Conservation (phyloP, 1,140 invertebrate genomes). For the Zaprionus inermis region DNA sequence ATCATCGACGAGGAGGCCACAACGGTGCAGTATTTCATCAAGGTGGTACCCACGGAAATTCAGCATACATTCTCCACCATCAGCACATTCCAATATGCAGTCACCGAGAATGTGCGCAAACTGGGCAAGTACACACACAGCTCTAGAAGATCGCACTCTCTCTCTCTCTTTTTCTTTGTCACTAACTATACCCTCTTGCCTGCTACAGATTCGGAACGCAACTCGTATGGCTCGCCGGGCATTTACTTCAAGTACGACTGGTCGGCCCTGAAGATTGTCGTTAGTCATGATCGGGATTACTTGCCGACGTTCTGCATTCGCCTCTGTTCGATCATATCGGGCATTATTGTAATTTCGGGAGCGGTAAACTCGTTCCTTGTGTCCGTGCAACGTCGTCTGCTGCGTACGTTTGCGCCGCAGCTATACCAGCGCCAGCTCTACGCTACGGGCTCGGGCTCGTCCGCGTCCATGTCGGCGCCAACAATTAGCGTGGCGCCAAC, state of each 20-base stretch:
- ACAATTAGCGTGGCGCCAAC: background rate
- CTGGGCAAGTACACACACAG: slow-evolving; percentile 85
- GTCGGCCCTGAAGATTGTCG: slow-evolving; percentile 93
- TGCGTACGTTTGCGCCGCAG: slow-evolving; percentile 56
- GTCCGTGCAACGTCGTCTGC: slow-evolving; percentile 45
- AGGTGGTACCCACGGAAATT: slow-evolving; percentile 97
- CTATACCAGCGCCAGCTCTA: slow-evolving; percentile 46
- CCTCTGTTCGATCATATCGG: slow-evolving; percentile 95
- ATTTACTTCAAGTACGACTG: slow-evolving; percentile 98
- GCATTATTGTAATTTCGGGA: slow-evolving; percentile 94
- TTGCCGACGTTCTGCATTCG: slow-evolving; percentile 92
- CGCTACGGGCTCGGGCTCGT: background rate
- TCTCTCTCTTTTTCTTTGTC: background rate
- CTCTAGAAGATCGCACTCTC: background rate
- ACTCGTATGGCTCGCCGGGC: slow-evolving; percentile 95
- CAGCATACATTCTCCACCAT: slow-evolving; percentile 88
- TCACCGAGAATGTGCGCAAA: slow-evolving; percentile 93
- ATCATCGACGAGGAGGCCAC: slow-evolving; percentile 88
- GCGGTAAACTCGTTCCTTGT: slow-evolving; percentile 53
- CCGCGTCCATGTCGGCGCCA: background rate
- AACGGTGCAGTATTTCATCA: slow-evolving; percentile 95
- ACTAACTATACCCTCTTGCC: background rate
- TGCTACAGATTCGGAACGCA: slow-evolving; percentile 86
- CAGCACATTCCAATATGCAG: slow-evolving; percentile 96
- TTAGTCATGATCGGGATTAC: slow-evolving; percentile 92